These are phyloP conservation scores for Ictalurus furcatus DNA, from an alignment of 2,113 vertebrate genomes.

Conservation along the genomic window DNA sequence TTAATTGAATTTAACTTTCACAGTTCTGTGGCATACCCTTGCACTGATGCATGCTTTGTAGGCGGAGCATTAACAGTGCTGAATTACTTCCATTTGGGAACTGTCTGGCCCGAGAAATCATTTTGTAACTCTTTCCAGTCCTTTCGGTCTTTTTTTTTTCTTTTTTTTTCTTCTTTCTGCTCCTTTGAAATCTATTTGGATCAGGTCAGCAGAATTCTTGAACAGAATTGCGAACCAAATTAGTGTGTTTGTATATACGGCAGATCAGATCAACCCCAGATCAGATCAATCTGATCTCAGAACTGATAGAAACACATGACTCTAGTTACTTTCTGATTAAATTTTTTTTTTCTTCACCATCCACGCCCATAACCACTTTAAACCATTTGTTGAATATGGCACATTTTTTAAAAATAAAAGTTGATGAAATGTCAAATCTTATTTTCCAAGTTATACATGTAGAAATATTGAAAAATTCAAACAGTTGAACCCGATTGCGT, in stretches of 20 bases:
- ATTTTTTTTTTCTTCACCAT: background rate
- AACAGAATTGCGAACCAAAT: background rate
- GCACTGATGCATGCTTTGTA: background rate
- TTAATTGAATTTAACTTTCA: background rate
- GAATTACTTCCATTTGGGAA: slow-evolving; percentile 26
- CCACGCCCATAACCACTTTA: background rate
- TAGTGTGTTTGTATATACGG: background rate
- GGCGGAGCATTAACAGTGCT: background rate
- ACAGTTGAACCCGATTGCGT: background rate
- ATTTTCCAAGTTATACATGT: background rate
- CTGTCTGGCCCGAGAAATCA: background rate
- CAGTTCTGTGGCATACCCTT: background rate
- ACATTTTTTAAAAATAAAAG: background rate
- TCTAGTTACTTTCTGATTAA: background rate
- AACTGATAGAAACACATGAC: background rate
- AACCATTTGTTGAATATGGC: background rate
- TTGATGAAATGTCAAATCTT: background rate
- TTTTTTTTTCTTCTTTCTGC: background rate
- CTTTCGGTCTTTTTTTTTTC: no score
- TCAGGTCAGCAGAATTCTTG: slow-evolving; percentile 5
- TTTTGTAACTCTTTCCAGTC: background rate
- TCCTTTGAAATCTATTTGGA: background rate
- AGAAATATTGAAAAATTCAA: background rate
- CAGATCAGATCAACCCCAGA: background rate
- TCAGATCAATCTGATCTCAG: background rate